These are phyloP conservation scores for Creontiades dilutus DNA, from an alignment of 2,888 invertebrate species.

Conservation along the genomic window DNA sequence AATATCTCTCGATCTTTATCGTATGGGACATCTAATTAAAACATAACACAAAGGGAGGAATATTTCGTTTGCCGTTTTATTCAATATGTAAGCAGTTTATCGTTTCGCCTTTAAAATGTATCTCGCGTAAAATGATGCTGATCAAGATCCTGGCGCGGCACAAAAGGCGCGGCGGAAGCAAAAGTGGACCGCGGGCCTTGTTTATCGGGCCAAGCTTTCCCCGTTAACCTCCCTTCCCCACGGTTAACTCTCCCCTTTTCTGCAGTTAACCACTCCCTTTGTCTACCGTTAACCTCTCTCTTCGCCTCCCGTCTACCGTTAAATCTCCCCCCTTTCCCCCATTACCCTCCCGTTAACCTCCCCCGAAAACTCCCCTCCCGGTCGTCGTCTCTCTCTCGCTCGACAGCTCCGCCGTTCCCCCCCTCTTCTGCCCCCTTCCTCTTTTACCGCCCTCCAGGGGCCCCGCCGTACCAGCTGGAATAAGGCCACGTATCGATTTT, in stretches of 20 bases:
- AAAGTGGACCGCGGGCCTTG: constrained; percentile 26
- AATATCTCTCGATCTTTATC: too few relatives aligned
- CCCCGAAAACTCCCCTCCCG: constrained; percentile 27
- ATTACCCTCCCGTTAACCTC: background rate
- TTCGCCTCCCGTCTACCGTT: background rate
- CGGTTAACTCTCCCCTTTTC: background rate
- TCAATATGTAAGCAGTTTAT: background rate
- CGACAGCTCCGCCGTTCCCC: background rate
- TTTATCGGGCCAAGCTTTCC: constrained; percentile 21
- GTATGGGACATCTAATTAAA: too few relatives aligned
- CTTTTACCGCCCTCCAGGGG: background rate
- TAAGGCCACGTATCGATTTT: constrained; percentile 61
- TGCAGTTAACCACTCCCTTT: background rate
- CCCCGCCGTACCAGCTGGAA: constrained; percentile 62
- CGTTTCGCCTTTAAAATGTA: background rate
- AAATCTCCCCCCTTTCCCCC: background rate
- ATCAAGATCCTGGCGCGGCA: constrained; percentile 26
- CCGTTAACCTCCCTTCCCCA: background rate
- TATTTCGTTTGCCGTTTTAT: background rate
- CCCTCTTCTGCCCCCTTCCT: background rate
- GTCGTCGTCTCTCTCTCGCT: background rate
- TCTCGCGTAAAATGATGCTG: background rate
- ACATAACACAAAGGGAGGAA: too few relatives aligned
- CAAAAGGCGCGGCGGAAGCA: constrained; percentile 21
- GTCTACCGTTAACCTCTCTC: background rate